Percentiles rank a stretch among this genome's conserved stretches.
These are phyloP conservation scores for Rhinogobius similis DNA, from an alignment of 2,113 vertebrate species.

Conservation along the genomic window DNA sequence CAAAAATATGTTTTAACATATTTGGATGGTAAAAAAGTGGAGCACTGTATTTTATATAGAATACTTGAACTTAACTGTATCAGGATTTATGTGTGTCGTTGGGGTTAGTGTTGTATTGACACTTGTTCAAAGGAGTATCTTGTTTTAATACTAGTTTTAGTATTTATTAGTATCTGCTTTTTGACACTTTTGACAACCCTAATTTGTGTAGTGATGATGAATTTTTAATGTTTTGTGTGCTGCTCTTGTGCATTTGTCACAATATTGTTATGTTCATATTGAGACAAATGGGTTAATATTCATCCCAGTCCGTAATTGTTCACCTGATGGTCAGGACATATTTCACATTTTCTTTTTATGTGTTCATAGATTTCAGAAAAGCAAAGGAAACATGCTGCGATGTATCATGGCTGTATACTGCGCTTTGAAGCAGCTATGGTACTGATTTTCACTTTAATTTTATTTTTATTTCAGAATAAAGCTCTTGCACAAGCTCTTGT, in stretches of 20 bases:
- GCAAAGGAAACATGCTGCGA: not conserved
- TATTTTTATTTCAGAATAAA: too few species aligned
- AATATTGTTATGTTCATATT: not conserved
- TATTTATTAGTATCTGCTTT: too few species aligned
- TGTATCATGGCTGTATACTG: not conserved
- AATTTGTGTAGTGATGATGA: too few species aligned
- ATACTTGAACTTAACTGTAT: not conserved
- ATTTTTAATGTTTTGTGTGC: not conserved
- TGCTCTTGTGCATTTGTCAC: not conserved
- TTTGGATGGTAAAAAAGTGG: conserved; percentile 21
- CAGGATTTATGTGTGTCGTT: too few species aligned
- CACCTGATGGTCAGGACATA: not conserved
- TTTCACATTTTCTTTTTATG: not conserved
- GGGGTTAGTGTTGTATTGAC: too few species aligned
- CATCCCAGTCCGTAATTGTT: not conserved
- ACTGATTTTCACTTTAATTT: too few species aligned
- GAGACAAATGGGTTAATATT: not conserved
- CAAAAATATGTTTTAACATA: conserved; percentile 20
- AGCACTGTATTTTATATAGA: not conserved
- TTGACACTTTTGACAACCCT: too few species aligned
- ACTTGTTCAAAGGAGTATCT: too few species aligned
- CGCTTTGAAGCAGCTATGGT: not conserved
- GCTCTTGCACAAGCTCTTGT: not conserved
- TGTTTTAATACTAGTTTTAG: too few species aligned
- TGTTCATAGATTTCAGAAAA: not conserved